Evolutionary conservation across 2,888 invertebrate species (phyloP).

Genomic region (Leptogaster cylindrica): DNA sequence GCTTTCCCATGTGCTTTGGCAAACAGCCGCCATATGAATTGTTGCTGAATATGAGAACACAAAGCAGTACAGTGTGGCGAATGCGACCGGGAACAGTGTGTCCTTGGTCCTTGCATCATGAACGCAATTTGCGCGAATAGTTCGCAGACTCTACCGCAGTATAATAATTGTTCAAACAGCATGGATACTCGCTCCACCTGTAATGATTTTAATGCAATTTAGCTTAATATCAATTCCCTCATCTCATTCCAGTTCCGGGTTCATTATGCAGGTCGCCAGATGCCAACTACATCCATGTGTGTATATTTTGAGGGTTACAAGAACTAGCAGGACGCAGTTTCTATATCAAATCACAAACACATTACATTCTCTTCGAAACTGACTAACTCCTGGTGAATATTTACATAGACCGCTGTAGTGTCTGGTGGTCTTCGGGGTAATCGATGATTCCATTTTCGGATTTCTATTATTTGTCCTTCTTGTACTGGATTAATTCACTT

Average conservation of each 20-base stretch:
- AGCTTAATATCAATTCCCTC: neutral
- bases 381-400: slow-evolving; percentile 38
- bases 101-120: neutral
- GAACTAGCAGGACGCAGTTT: slow-evolving; percentile 11
- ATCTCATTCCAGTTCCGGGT: neutral
- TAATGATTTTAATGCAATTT: slow-evolving; percentile 40
- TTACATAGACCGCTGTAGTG: slow-evolving; percentile 22
- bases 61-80: slow-evolving; percentile 5
- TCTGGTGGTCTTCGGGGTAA: slow-evolving; percentile 23
- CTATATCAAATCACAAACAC: slow-evolving; percentile 34
- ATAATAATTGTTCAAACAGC: neutral
- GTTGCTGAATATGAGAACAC: neutral
- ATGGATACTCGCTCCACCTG: slow-evolving; percentile 7
- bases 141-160: neutral
- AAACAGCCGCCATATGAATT: slow-evolving; percentile 26
- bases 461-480: slow-evolving; percentile 34
- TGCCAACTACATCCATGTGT: neutral
- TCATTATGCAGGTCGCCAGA: neutral
- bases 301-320: slow-evolving; percentile 1
- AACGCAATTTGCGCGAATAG: neutral
- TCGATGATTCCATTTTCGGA: slow-evolving; percentile 33
- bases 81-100: neutral
- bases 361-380: slow-evolving; percentile 18
- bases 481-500: slow-evolving; percentile 13
- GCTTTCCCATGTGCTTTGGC: slow-evolving; percentile 26